Evolutionary conservation across 2,113 vertebrate genomes (phyloP).

Genomic region (Acanthochromis polyacanthus): DNA sequence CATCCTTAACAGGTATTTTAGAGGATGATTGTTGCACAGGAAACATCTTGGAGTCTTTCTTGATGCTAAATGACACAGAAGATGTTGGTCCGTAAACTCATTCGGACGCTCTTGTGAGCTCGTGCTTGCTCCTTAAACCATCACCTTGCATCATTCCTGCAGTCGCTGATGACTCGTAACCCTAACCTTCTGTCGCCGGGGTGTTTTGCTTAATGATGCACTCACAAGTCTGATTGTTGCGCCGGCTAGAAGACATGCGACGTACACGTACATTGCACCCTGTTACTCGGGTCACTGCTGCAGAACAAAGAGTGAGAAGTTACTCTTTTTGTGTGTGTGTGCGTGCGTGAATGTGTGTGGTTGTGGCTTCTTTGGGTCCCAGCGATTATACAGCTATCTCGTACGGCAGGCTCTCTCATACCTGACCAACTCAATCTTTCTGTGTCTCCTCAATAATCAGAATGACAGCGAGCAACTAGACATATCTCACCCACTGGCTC

Average conservation of each 20-base stretch:
- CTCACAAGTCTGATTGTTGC: constrained; percentile 60
- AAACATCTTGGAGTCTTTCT: not conserved
- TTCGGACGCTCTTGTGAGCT: constrained; percentile 38
- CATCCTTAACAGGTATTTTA: not conserved
- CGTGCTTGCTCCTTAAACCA: constrained; percentile 49
- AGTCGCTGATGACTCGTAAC: constrained; percentile 33
- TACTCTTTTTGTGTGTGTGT: constrained; percentile 44
- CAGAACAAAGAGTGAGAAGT: constrained; percentile 68
- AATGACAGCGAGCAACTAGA: constrained; percentile 78
- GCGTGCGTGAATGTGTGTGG: constrained; percentile 13
- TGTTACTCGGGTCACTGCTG: constrained; percentile 73
- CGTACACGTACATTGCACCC: constrained; percentile 62
- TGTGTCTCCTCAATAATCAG: constrained; percentile 78
- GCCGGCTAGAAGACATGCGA: constrained; percentile 41
- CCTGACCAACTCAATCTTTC: constrained; percentile 77
- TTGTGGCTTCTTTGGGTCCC: constrained; percentile 17
- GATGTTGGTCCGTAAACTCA: constrained; percentile 40
- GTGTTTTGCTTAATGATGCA: constrained; percentile 70
- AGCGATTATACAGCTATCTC: constrained; percentile 71
- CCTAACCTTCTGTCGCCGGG: constrained; percentile 25
- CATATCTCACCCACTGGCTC: constrained; percentile 72
- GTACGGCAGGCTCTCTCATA: constrained; percentile 69
- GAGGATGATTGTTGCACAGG: not conserved
- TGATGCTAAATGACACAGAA: constrained; percentile 42
- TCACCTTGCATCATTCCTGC: constrained; percentile 42